A percentile compares a stretch with the other conserved stretches of the same genome.
Conservation (phyloP, 2,113 vertebrate genomes). For the Rhombomys opimus region DNA sequence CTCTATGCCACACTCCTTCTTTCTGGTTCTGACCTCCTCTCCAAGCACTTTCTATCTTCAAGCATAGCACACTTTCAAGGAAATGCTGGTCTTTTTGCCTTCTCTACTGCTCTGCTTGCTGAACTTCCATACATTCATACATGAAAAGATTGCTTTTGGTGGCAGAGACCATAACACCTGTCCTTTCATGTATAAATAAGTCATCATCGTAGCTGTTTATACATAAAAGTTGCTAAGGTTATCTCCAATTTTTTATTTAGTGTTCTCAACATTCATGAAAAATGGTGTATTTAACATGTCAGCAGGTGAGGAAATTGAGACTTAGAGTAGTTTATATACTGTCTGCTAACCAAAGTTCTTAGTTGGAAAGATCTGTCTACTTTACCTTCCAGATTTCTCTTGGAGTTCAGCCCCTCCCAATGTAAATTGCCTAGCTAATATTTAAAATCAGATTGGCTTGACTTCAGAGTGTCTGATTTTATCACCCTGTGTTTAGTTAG, state of each 20-base stretch:
- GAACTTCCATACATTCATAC: background rate
- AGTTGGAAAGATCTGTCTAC: background rate
- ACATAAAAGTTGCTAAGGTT: background rate
- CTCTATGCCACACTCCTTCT: background rate
- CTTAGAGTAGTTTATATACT: background rate
- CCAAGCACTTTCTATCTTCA: background rate
- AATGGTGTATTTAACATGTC: background rate
- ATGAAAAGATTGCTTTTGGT: background rate
- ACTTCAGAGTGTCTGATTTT: constrained; percentile 52
- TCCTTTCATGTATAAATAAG: background rate
- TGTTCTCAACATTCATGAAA: background rate
- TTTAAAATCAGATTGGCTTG: constrained; percentile 55
- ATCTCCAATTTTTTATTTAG: background rate
- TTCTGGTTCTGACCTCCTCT: background rate
- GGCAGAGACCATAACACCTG: background rate
- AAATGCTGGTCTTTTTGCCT: background rate
- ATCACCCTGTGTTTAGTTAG: constrained; percentile 17
- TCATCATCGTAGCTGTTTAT: background rate
- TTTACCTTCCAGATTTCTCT: constrained; percentile 2
- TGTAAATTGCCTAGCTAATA: constrained; percentile 12
- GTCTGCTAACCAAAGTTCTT: background rate
- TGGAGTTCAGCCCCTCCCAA: background rate
- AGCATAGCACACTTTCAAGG: fast-evolving
- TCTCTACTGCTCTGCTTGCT: background rate
- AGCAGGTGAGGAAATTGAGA: background rate